Evolutionary conservation across 2,797 vertebrate genomes (phyloP).

Genomic region (Gallinago nigripennis): DNA sequence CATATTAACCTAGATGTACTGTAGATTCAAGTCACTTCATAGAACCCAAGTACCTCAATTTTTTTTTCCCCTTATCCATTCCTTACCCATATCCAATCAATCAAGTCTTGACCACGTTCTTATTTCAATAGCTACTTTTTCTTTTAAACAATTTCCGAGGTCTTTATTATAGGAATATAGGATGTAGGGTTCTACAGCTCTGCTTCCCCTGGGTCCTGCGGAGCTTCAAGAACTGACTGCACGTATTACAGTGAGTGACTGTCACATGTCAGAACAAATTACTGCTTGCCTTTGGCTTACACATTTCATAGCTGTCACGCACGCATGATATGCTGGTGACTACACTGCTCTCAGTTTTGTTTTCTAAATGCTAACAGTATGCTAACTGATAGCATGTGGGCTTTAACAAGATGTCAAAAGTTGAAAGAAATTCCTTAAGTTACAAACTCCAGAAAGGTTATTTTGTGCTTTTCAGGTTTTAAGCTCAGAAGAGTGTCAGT

Average conservation of each 20-base stretch:
- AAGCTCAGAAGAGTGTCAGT: not conserved
- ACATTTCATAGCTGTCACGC: not conserved
- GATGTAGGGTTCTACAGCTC: not conserved
- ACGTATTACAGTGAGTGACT: not conserved
- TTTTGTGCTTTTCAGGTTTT: not conserved
- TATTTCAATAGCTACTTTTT: not conserved
- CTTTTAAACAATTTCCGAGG: not conserved
- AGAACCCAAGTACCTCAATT: not conserved
- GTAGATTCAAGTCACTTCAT: not conserved
- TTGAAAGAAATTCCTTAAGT: not conserved
- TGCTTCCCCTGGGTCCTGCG: not conserved
- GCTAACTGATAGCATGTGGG: not conserved
- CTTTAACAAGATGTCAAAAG: not conserved
- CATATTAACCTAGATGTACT: not conserved
- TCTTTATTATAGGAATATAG: not conserved
- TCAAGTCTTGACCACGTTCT: not conserved
- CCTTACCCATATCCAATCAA: not conserved
- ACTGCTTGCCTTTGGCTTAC: conserved; percentile 5
- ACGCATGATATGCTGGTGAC: not conserved
- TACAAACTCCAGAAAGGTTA: not conserved
- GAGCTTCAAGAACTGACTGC: not conserved
- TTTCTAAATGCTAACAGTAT: not conserved
- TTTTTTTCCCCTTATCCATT: not conserved
- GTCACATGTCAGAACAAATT: conserved; percentile 34
- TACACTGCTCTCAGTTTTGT: not conserved